Base-by-base conservation (phyloP, 2,113 vertebrate species). In the Maccullochella peelii region DNA sequence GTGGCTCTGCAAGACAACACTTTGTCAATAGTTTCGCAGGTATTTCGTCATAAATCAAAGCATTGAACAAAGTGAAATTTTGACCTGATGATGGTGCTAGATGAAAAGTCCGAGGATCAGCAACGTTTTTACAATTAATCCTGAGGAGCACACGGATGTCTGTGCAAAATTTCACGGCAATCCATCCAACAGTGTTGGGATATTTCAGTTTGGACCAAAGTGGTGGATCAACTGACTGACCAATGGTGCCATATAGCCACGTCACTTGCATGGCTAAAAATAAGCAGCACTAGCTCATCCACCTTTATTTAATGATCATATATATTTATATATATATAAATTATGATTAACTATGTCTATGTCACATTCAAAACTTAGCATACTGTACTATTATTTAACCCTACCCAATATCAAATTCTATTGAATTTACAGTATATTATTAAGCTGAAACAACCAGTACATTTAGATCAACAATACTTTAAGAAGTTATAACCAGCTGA, bases 401-500 rank as follows among this genome's bases (percentile, higher is more conserved):
- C 1, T 7, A 14, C 40, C 62, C 20, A 23, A 61, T n/a, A n/a
- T 8, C 16, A 33, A 33, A 61, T 61, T 33, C 14, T 18, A 7
- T 16, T 38, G 18, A 62, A 38, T 20, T 10, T 49, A 50, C 18
- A 21, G 2, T 6, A 69, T n/a, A 52, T 14, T 6, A 7, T 42
- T 10, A 27, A 27, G n/a, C 23, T 27, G 16, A 20, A 73, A 44
- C 23, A 71, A 55, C 23, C 20, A 55, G 8, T 14, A 57, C 14
- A 20, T 38, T 38, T 15, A 16, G 27, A 52, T 36, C 27, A 55
- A 42, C 30, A 38, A 52, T 2, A 25, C 27, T 27, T 33, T 18
- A 74, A 49, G 47, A 75, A 20, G 57, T 62, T 52, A 30, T 44
- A 79, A 69, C 23, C 54, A 71, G 33, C 36, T 57, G 63, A 77